Evolutionary conservation across 1,140 invertebrate species (phyloP).

Genomic region (Gonatopus flavifemur): DNA sequence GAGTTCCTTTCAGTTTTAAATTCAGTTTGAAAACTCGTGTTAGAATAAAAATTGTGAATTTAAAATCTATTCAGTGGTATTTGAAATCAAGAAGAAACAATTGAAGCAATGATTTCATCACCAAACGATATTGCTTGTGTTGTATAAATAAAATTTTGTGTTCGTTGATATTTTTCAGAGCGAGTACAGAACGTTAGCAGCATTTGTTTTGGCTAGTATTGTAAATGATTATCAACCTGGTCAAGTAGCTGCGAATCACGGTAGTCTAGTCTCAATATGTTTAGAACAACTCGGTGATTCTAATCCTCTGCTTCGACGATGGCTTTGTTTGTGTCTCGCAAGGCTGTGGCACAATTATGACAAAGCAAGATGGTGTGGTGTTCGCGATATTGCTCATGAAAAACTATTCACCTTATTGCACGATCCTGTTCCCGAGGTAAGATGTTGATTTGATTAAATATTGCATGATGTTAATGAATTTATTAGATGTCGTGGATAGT

Average conservation of each 20-base stretch:
- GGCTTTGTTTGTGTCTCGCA: constrained; percentile 92
- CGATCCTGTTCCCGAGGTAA: constrained; percentile 82
- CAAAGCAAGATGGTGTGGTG: constrained; percentile 92
- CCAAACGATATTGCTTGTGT: too few species aligned
- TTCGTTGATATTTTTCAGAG: constrained; percentile 62
- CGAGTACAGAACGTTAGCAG: constrained; percentile 85
- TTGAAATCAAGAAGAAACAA: too few species aligned
- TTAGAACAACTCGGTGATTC: constrained; percentile 75
- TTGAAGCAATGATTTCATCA: too few species aligned
- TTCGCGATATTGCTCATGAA: constrained; percentile 93
- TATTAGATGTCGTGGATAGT: too few species aligned
- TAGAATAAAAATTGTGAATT: too few species aligned
- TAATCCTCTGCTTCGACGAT: constrained; percentile 77
- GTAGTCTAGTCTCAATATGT: constrained; percentile 85
- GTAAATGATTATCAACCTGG: constrained; percentile 86
- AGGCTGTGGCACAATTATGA: constrained; percentile 92
- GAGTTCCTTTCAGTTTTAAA: too few species aligned
- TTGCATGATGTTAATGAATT: constrained; percentile 2
- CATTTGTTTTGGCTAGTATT: constrained; percentile 89
- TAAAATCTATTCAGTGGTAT: too few species aligned
- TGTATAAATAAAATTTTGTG: too few species aligned
- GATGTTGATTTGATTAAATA: not conserved
- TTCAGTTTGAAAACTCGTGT: too few species aligned
- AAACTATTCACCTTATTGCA: constrained; percentile 81
- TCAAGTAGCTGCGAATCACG: constrained; percentile 84